Percentiles rank a stretch among this genome's conserved stretches.
phyloP scores from a whole-genome alignment of 64 coral and sea anemone genomes.

The Cladopsammia gracilis region DNA sequence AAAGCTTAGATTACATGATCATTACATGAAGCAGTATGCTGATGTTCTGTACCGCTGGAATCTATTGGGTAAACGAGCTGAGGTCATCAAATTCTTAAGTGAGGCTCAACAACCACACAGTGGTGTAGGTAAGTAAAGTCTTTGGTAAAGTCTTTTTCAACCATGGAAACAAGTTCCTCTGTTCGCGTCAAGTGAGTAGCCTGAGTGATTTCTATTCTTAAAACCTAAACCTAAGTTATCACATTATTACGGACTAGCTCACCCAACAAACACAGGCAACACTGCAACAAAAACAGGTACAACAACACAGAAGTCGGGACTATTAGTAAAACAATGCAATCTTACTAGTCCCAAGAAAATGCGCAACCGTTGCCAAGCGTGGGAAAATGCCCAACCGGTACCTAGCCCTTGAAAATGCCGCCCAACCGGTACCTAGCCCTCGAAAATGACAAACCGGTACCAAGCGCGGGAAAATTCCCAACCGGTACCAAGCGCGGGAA shows the following conservation, averaged over 20 bases:
- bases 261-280: too few relatives aligned
- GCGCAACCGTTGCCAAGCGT: too few relatives aligned
- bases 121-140: conserved; percentile 48
- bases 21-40: conserved; percentile 91
- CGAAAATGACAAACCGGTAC: background rate
- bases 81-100: conserved; percentile 88
- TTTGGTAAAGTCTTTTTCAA: too few relatives aligned
- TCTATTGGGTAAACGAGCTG: conserved; percentile 80
- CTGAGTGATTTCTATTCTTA: background rate
- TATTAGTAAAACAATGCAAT: too few relatives aligned
- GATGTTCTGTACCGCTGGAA: conserved; percentile 96
- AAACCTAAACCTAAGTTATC: too few relatives aligned
- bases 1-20: conserved; percentile 81
- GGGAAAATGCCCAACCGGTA: background rate
- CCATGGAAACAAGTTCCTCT: background rate
- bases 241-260: too few relatives aligned
- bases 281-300: too few relatives aligned
- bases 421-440: background rate
- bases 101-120: conserved; percentile 72
- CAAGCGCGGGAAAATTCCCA: too few relatives aligned
- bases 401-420: too few relatives aligned
- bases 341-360: background rate
- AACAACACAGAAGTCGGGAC: too few relatives aligned
- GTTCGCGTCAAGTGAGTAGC: background rate
- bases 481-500: background rate